These are phyloP conservation scores for Eurois occulta DNA, from an alignment of 2,888 invertebrate species.

Conservation along the genomic window DNA sequence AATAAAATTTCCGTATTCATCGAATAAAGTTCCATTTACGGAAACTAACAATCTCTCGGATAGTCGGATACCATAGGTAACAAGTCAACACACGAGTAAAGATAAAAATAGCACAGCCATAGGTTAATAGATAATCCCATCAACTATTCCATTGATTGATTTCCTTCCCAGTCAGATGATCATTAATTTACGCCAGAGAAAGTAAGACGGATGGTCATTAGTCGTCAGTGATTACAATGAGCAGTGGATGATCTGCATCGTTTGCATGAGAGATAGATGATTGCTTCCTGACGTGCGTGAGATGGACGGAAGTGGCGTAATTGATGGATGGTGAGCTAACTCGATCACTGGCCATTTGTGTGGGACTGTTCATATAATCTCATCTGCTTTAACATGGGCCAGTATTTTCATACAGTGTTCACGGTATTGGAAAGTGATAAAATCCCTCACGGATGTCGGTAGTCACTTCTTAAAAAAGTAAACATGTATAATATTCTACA, in stretches of 20 bases:
- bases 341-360: background rate
- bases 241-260: slow-evolving; percentile 37
- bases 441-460: background rate
- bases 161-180: slow-evolving; percentile 15
- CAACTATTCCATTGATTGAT: slow-evolving; percentile 33
- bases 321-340: slow-evolving; percentile 36
- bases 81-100: background rate
- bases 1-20: background rate
- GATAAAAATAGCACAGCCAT: background rate
- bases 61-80: too few relatives aligned
- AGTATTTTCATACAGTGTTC: background rate
- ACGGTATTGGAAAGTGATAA: background rate
- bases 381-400: background rate
- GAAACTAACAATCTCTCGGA: background rate
- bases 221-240: slow-evolving; percentile 36
- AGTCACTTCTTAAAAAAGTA: background rate
- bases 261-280: slow-evolving; percentile 31
- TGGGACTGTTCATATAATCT: background rate
- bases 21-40: background rate
- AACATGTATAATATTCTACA: background rate
- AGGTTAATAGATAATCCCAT: slow-evolving; percentile 15
- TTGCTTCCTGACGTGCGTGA: slow-evolving; percentile 49
- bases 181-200: slow-evolving; percentile 57
- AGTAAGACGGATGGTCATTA: slow-evolving; percentile 45
- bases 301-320: slow-evolving; percentile 29